Evolutionary conservation across 1,140 invertebrate genomes (phyloP).

Genomic region (Sarcophaga bullata): DNA sequence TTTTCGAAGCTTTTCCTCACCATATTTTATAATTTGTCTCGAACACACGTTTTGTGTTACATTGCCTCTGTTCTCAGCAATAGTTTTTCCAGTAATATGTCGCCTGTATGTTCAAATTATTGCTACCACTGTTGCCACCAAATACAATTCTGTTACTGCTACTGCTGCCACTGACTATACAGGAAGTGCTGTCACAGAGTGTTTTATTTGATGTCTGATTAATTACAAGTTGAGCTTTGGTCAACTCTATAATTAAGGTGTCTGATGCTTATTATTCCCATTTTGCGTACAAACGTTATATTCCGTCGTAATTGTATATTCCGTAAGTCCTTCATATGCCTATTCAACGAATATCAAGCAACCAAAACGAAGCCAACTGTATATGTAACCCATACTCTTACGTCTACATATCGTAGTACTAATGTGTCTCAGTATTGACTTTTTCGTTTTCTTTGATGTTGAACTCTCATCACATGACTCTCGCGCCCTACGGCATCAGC

Average conservation of each 20-base stretch:
- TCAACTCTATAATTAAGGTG: background rate
- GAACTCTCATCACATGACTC: background rate
- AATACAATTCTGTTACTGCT: too few species aligned
- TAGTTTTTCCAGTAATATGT: slow-evolving; percentile 1
- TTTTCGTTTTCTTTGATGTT: background rate
- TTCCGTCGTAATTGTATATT: too few species aligned
- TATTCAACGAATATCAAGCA: too few species aligned
- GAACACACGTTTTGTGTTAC: background rate
- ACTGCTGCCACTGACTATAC: background rate
- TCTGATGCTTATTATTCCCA: background rate
- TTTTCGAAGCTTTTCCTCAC: too few species aligned
- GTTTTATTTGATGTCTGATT: background rate
- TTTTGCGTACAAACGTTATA: too few species aligned
- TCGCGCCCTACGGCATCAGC: too few species aligned
- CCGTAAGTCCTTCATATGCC: too few species aligned
- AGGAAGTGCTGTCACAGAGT: background rate
- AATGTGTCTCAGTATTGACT: background rate
- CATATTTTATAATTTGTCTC: too few species aligned
- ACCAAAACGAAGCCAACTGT: too few species aligned
- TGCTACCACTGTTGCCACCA: background rate
- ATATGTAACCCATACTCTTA: too few species aligned
- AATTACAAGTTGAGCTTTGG: slow-evolving; percentile 16
- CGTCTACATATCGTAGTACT: too few species aligned
- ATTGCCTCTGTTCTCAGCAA: too few species aligned
- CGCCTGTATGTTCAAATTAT: background rate